Evolutionary conservation across 1,140 invertebrate genomes (phyloP).

Genomic region (Diorhabda carinulata): DNA sequence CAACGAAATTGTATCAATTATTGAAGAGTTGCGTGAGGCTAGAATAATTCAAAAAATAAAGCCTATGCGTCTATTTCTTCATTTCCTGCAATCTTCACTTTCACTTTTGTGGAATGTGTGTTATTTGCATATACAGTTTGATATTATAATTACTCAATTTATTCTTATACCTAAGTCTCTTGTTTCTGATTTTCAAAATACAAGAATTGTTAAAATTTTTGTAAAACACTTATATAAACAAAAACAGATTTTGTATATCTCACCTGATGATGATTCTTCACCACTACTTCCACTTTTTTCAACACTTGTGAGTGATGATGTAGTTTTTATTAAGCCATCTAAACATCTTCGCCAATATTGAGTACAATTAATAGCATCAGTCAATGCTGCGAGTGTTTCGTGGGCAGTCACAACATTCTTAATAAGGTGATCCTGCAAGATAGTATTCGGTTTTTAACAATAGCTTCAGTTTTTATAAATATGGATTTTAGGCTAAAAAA

Average conservation of each 20-base stretch:
- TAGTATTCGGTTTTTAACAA: too few relatives aligned
- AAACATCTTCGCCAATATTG: slow-evolving; percentile 38
- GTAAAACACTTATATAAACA: neutral
- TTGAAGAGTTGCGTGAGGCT: too few relatives aligned
- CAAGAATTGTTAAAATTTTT: neutral
- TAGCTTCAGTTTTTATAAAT: too few relatives aligned
- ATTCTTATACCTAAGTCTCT: neutral
- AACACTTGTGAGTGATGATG: slow-evolving; percentile 11
- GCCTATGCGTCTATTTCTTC: too few relatives aligned
- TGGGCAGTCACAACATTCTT: slow-evolving; percentile 38
- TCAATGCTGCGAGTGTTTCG: slow-evolving; percentile 33
- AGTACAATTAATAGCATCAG: slow-evolving; percentile 38
- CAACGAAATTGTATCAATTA: too few relatives aligned
- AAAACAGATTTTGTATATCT: neutral
- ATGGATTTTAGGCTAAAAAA: too few relatives aligned
- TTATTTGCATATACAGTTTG: neutral
- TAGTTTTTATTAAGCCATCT: slow-evolving; percentile 35
- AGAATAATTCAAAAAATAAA: too few relatives aligned
- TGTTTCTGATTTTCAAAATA: neutral
- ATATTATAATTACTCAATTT: neutral
- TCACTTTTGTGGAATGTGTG: neutral
- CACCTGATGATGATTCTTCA: slow-evolving; percentile 9
- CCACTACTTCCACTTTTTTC: neutral
- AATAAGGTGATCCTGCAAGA: slow-evolving; percentile 32
- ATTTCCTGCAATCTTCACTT: too few relatives aligned